Conservation (phyloP, 2,113 vertebrate species). For the Hiodon alosoides region DNA sequence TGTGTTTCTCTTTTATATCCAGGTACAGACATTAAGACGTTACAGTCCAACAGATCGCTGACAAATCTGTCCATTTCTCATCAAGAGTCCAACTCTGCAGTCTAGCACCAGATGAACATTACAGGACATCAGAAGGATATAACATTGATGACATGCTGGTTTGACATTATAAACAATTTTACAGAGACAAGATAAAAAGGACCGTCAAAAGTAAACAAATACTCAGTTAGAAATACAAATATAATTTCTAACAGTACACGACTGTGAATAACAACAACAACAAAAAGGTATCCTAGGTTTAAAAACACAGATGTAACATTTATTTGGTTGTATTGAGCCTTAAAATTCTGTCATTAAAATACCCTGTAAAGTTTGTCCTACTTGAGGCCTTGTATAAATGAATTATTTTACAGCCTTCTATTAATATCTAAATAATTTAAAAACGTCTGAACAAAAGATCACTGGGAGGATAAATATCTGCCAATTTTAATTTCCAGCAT, state of each 20-base stretch:
- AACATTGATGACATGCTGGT: neutral
- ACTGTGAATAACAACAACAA: neutral
- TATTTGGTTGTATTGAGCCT: neutral
- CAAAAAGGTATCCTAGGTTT: neutral
- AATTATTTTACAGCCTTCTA: constrained; percentile 23
- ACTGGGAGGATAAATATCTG: constrained; percentile 9
- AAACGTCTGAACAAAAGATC: constrained; percentile 24
- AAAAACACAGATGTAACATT: neutral
- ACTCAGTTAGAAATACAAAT: neutral
- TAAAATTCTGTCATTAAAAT: constrained; percentile 10
- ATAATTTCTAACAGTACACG: constrained; percentile 4
- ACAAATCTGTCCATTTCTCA: too few relatives aligned
- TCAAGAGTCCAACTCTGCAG: constrained; percentile 7
- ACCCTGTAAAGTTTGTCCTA: constrained; percentile 11
- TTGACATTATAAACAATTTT: constrained; percentile 7
- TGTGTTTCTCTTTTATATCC: neutral
- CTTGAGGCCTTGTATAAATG: constrained; percentile 16
- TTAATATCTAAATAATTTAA: constrained; percentile 22
- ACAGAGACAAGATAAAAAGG: constrained; percentile 3
- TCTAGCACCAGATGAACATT: constrained; percentile 21
- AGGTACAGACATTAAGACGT: constrained; percentile 4
- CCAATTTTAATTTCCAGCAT: constrained; percentile 20
- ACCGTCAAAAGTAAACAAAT: constrained; percentile 10
- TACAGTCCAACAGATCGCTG: neutral
- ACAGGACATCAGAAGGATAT: neutral